Percentiles rank a stretch among this genome's conserved stretches.
phyloP scores from a whole-genome alignment of 2,113 vertebrate genomes.

The Ptychochromis oligacanthus region DNA sequence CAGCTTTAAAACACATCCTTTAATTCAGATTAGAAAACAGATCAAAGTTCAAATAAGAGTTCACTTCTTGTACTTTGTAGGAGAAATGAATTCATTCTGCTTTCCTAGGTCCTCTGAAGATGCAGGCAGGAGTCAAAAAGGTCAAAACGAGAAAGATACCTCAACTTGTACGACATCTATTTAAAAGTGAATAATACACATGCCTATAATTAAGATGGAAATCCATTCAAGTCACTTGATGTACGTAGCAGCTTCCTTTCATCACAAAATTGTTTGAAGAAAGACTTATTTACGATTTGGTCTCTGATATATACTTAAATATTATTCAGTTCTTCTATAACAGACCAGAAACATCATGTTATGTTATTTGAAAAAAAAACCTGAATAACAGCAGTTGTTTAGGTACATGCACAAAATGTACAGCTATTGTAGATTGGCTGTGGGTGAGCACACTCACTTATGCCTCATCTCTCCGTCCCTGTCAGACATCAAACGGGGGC shows the following conservation, averaged over 20 bases:
- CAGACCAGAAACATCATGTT: background rate
- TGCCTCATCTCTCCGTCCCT: slow-evolving; percentile 72
- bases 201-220: background rate
- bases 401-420: slow-evolving; percentile 22
- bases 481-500: slow-evolving; percentile 83
- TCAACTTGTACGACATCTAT: background rate
- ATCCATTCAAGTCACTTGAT: background rate
- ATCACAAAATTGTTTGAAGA: background rate
- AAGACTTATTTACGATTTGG: background rate
- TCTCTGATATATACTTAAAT: background rate
- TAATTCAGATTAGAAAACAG: background rate
- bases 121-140: background rate
- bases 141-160: background rate
- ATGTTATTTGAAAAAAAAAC: slow-evolving; percentile 1
- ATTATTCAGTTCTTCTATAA: slow-evolving; percentile 1
- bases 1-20: background rate
- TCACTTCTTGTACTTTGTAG: background rate
- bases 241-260: background rate
- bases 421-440: slow-evolving; percentile 37
- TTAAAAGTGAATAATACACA: background rate
- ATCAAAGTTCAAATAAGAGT: background rate
- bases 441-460: slow-evolving; percentile 31
- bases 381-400: background rate
- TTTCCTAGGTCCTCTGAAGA: background rate
- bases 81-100: background rate